Percentiles rank a stretch among this genome's conserved stretches.
Conservation (phyloP, 2,888 invertebrate genomes). For the Bombylius major region DNA sequence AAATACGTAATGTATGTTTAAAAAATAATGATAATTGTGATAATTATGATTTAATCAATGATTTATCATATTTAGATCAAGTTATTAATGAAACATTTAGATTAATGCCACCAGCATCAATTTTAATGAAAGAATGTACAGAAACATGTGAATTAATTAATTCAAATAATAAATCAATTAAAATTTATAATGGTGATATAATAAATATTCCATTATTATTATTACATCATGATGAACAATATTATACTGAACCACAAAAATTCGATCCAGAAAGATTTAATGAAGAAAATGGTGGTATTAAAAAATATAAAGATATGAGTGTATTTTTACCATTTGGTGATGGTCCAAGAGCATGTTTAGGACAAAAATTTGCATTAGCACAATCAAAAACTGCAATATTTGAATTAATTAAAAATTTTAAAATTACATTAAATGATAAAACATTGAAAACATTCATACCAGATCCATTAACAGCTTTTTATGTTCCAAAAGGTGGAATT, state of each 20-base stretch:
- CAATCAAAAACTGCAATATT: constrained; percentile 26
- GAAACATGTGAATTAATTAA: constrained; percentile 15
- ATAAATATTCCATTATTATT: constrained; percentile 17
- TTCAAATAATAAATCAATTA: constrained; percentile 13
- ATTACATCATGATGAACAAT: constrained; percentile 38
- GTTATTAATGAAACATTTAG: constrained; percentile 24
- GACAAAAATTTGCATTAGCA: constrained; percentile 25
- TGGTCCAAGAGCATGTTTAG: constrained; percentile 34
- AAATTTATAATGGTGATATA: constrained; percentile 14
- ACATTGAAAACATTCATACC: constrained; percentile 21
- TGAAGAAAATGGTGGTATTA: constrained; percentile 24
- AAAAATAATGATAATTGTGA: constrained; percentile 15
- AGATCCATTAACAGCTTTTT: constrained; percentile 23
- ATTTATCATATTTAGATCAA: constrained; percentile 25
- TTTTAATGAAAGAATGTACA: constrained; percentile 23
- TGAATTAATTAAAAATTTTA: constrained; percentile 22
- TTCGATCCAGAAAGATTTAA: constrained; percentile 42
- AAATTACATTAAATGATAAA: constrained; percentile 20
- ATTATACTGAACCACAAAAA: constrained; percentile 38
- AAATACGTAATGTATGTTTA: constrained; percentile 18
- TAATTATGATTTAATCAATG: constrained; percentile 19
- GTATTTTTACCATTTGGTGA: constrained; percentile 34
- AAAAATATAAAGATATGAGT: constrained; percentile 20
- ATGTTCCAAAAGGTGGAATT: constrained; percentile 26
- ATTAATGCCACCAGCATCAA: constrained; percentile 20